Evolutionary conservation across 2,113 vertebrate genomes (phyloP).

Genomic region (Nansenia antarctica): DNA sequence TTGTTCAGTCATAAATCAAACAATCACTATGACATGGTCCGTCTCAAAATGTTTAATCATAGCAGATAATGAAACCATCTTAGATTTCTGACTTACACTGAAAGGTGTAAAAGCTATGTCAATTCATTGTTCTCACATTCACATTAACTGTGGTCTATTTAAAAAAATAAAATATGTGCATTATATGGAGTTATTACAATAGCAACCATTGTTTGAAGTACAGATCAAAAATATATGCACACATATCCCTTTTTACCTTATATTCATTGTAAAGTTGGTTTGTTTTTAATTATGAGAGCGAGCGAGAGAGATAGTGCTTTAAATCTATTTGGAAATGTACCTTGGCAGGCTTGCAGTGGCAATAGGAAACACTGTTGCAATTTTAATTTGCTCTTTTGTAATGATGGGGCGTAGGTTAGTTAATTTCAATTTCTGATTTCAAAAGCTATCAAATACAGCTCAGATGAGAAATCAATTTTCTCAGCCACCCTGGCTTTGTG

Average conservation of each 20-base stretch:
- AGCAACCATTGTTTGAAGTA: background rate
- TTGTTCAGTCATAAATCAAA: slow-evolving; percentile 12
- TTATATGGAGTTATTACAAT: slow-evolving; percentile 15
- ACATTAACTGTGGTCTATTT: slow-evolving; percentile 1
- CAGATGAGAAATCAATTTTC: slow-evolving; percentile 99
- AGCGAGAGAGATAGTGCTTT: slow-evolving; percentile 57
- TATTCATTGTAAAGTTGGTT: too few relatives aligned
- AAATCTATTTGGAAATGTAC: slow-evolving; percentile 91
- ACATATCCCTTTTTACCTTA: too few relatives aligned
- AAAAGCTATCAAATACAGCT: slow-evolving; percentile 99
- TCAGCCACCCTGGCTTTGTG: slow-evolving; percentile 98
- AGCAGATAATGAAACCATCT: background rate
- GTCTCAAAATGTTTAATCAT: background rate
- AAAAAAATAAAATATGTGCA: background rate
- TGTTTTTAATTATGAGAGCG: too few relatives aligned
- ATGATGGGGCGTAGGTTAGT: slow-evolving; percentile 98
- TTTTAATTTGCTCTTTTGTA: slow-evolving; percentile 99
- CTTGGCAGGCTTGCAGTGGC: slow-evolving; percentile 84
- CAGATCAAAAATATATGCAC: background rate
- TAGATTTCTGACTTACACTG: too few relatives aligned
- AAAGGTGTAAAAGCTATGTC: background rate
- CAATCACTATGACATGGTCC: background rate
- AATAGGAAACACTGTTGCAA: slow-evolving; percentile 86
- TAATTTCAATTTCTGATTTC: slow-evolving; percentile 99
- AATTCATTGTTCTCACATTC: background rate